Percentiles rank a stretch among this genome's conserved stretches.
These are phyloP conservation scores for Gadus macrocephalus DNA, from an alignment of 2,113 vertebrate genomes.

Conservation along the genomic window DNA sequence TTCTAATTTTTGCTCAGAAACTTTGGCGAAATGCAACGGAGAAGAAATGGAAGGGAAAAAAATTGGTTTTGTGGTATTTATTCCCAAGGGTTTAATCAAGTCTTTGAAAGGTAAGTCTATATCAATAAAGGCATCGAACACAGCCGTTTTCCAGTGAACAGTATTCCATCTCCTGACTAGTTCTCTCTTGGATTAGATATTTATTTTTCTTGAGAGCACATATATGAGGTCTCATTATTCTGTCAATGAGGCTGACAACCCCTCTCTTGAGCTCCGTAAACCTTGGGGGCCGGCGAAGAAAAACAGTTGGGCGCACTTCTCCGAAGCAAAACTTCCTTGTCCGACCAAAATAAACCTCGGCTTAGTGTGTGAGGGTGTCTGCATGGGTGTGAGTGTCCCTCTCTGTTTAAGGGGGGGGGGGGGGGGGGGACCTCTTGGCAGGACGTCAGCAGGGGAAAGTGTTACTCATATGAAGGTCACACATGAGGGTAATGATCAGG, in stretches of 20 bases:
- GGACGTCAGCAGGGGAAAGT: conserved; percentile 22
- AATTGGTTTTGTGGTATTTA: no score
- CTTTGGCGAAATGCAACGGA: no score
- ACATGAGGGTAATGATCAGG: conserved; percentile 38
- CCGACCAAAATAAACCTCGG: conserved; percentile 48
- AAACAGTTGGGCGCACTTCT: conserved; percentile 43
- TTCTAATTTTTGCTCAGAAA: no score
- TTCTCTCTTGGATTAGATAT: conserved; percentile 24
- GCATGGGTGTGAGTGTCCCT: conserved; percentile 39
- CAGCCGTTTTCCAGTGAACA: no score
- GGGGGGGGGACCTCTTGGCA: conserved; percentile 47
- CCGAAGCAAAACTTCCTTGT: conserved; percentile 44
- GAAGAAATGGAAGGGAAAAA: no score
- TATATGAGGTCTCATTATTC: conserved; percentile 42
- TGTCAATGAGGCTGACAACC: conserved; percentile 35
- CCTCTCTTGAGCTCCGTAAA: conserved; percentile 32
- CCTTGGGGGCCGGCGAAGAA: conserved; percentile 27
- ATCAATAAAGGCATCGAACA: no score
- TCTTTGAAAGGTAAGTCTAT: no score
- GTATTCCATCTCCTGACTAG: neutral
- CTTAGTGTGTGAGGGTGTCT: conserved; percentile 27
- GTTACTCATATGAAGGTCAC: conserved; percentile 46
- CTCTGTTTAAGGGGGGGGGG: conserved; percentile 31
- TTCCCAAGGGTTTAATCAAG: no score
- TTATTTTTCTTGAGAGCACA: conserved; percentile 37